Percentiles rank a stretch among this genome's conserved stretches.
Conservation (phyloP, 2,888 invertebrate genomes). For the Agrochola macilenta region DNA sequence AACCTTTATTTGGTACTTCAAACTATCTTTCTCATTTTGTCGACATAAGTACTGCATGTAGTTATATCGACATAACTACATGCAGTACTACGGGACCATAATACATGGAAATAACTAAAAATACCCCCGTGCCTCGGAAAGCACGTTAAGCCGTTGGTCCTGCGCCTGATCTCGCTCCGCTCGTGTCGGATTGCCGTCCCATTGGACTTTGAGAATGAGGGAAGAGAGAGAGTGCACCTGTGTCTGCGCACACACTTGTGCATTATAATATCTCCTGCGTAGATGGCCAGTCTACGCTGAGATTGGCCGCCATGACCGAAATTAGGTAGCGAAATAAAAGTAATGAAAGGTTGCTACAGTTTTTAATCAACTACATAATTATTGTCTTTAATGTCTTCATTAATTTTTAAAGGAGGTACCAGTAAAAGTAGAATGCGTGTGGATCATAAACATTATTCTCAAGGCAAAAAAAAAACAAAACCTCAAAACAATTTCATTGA, state of each 20-base stretch:
- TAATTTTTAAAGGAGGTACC: not conserved
- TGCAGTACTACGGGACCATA: not conserved
- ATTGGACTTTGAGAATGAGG: too few relatives aligned
- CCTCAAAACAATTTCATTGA: slow-evolving; percentile 1
- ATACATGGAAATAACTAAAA: not conserved
- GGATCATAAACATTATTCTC: not conserved
- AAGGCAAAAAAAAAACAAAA: slow-evolving; percentile 11
- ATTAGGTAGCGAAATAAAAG: not conserved
- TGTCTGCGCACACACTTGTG: too few relatives aligned
- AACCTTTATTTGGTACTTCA: slow-evolving; percentile 16
- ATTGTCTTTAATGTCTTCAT: not conserved
- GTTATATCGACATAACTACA: too few relatives aligned
- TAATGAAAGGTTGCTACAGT: not conserved
- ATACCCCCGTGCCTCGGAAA: too few relatives aligned
- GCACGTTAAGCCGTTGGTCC: too few relatives aligned
- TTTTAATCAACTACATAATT: not conserved
- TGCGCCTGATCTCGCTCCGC: too few relatives aligned
- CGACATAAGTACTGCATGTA: not conserved
- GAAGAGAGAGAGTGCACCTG: too few relatives aligned
- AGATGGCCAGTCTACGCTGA: too few relatives aligned
- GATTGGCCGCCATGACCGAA: too few relatives aligned
- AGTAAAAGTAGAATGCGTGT: not conserved
- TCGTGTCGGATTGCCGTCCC: too few relatives aligned
- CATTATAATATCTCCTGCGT: too few relatives aligned
- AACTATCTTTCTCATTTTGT: not conserved